Percentiles rank a stretch among this genome's conserved stretches.
These are phyloP conservation scores for Andrena haemorrhoa DNA, from an alignment of 2,888 invertebrate species.

Conservation along the genomic window DNA sequence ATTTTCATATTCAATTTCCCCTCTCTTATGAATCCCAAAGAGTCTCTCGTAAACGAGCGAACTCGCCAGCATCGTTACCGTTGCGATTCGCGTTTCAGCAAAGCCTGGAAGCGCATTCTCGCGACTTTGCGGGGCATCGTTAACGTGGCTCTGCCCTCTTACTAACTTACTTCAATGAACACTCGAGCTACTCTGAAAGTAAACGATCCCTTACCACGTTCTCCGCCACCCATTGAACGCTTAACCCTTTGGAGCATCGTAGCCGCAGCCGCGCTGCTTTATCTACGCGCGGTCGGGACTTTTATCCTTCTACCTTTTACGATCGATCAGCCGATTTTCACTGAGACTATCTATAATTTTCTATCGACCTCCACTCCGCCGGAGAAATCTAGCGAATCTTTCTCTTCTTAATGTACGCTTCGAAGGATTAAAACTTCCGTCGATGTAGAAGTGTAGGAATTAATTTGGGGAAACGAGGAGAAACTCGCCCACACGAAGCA, in stretches of 20 bases:
- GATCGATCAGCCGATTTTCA: neutral
- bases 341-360: neutral
- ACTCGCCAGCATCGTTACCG: constrained; percentile 27
- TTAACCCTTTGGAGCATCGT: neutral
- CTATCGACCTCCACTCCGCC: neutral
- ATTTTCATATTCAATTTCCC: constrained; percentile 32
- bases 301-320: neutral
- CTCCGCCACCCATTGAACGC: neutral
- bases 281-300: neutral
- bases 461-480: neutral
- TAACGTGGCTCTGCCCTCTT: neutral
- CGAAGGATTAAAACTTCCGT: neutral
- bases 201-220: constrained; percentile 9
- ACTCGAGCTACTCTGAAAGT: neutral
- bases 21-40: constrained; percentile 17
- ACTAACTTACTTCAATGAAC: constrained; percentile 11
- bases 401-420: neutral
- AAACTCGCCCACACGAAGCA: neutral
- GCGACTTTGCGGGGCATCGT: neutral
- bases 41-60: constrained; percentile 22
- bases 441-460: neutral
- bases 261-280: constrained; percentile 3
- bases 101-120: neutral
- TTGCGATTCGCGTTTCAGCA: constrained; percentile 14
- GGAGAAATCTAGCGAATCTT: neutral